Evolutionary conservation across 2,797 vertebrate genomes (phyloP).

Genomic region (Enteromius afrohamiltoni): DNA sequence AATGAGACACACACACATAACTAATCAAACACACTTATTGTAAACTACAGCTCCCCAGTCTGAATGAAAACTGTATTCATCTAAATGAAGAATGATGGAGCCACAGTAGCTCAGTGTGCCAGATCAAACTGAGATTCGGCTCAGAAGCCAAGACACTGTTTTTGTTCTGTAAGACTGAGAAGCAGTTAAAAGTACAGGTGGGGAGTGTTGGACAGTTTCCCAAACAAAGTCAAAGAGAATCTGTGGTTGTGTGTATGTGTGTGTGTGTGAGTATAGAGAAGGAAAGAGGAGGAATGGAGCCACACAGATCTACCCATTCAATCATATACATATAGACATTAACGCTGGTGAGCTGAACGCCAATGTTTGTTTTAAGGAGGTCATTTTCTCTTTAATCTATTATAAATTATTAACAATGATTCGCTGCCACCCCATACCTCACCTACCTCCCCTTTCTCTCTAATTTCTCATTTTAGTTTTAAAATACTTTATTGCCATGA

Average conservation of each 20-base stretch:
- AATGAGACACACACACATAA: constrained; percentile 37
- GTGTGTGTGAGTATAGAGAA: background rate
- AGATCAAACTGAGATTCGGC: constrained; percentile 43
- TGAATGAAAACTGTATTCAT: constrained; percentile 39
- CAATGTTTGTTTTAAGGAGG: constrained; percentile 36
- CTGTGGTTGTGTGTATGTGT: background rate
- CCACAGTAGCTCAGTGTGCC: constrained; percentile 39
- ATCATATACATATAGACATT: constrained; percentile 36
- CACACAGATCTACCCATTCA: constrained; percentile 14
- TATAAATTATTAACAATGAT: constrained; percentile 30
- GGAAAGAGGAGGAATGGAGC: constrained; percentile 13
- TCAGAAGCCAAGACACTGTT: constrained; percentile 40
- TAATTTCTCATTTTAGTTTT: background rate
- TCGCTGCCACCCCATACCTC: background rate
- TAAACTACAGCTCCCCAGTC: constrained; percentile 29
- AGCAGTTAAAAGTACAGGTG: constrained; percentile 45
- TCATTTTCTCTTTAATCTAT: constrained; percentile 37
- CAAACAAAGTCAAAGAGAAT: constrained; percentile 46
- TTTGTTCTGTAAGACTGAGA: constrained; percentile 44
- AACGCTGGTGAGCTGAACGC: constrained; percentile 5
- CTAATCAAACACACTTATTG: constrained; percentile 42
- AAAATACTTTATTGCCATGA: background rate
- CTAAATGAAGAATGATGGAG: constrained; percentile 49
- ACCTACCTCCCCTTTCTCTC: background rate
- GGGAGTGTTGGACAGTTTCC: constrained; percentile 40